Base-by-base conservation (phyloP, 2,113 vertebrate genomes). In the Rhombomys opimus region DNA sequence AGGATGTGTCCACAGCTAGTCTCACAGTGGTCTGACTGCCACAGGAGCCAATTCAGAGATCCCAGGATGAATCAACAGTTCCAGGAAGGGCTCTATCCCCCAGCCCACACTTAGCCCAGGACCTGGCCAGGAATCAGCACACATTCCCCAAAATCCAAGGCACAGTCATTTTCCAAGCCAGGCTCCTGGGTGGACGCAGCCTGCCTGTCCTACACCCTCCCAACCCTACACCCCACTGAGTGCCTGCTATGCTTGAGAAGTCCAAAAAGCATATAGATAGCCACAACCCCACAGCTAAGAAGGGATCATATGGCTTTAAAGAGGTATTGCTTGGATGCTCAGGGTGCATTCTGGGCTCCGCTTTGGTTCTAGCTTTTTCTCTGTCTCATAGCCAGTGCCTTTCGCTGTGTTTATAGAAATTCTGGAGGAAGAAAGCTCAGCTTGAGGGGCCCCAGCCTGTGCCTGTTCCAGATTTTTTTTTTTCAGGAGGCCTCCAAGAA, bases 21-120 rank as follows among this genome's bases (percentile, higher is more conserved):
- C 94, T 96, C 85, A 7, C 22, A 0, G 0, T 22, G 0, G 25
- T n/a, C 87, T 90, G 81, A 2, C 88, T 50, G 87, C 86, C 38
- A 54, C 5, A 6, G 52, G 15, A 65, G 18, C 91, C 35, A 41
- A 61, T 96, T 92, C 94, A 30, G 8, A 86, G 90, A 87, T 87
- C 93, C 93, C 38, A 77, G 61, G 77, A 90, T 46, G 75, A 90
- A 96, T 91, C 95, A 93, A 30, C 75, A 61, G 96, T 96, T 96
- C 96, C 97, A 93, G 96, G 96, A 96, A 94, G 92, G 86, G 50
- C 88, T 96, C 94, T 78, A 88, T 68, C 57, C 81, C 85, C 70
- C 63, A 61, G 82, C 86, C 96, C 86, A 95, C 90, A 25, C 73
- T 95, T n/a, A 61, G n/a, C 68, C 89, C 41, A 18, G 32, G 90